phyloP scores from a whole-genome alignment of 1,140 invertebrate genomes.

The Tenebrio molitor region DNA sequence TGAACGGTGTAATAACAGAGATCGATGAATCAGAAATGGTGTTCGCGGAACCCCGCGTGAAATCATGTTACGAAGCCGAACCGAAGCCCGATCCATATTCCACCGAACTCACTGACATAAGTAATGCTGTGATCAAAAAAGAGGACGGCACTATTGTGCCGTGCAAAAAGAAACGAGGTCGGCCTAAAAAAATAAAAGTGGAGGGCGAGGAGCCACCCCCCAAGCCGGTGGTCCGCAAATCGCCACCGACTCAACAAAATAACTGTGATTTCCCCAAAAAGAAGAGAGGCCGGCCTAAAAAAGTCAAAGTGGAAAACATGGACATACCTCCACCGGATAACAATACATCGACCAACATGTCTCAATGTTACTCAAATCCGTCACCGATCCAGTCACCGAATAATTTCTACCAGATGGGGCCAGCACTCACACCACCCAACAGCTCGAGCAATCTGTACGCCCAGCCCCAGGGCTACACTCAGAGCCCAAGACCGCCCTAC shows the following conservation, averaged over 20 bases:
- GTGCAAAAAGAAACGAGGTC: slow-evolving; percentile 89
- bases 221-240: slow-evolving; percentile 71
- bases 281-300: slow-evolving; percentile 87
- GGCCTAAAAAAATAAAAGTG: slow-evolving; percentile 89
- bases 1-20: slow-evolving; percentile 90
- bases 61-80: slow-evolving; percentile 72
- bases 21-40: slow-evolving; percentile 93
- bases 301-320: slow-evolving; percentile 74
- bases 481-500: slow-evolving; percentile 61
- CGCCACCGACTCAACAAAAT: slow-evolving; percentile 64
- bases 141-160: slow-evolving; percentile 76
- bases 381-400: slow-evolving; percentile 69
- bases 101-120: slow-evolving; percentile 66
- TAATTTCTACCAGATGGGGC: slow-evolving; percentile 66
- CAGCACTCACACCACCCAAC: slow-evolving; percentile 63
- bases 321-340: slow-evolving; percentile 57
- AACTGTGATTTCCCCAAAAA: slow-evolving; percentile 81
- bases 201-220: slow-evolving; percentile 75
- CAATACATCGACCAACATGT: slow-evolving; percentile 63
- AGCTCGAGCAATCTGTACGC: slow-evolving; percentile 63
- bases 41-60: slow-evolving; percentile 85
- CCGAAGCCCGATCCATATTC: slow-evolving; percentile 65
- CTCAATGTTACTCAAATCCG: slow-evolving; percentile 72
- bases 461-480: slow-evolving; percentile 65
- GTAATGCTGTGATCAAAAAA: slow-evolving; percentile 68